Percentiles rank a stretch among this genome's conserved stretches.
Conservation (phyloP, 53 echinoderm and acorn worm species). For the Antedon mediterranea region DNA sequence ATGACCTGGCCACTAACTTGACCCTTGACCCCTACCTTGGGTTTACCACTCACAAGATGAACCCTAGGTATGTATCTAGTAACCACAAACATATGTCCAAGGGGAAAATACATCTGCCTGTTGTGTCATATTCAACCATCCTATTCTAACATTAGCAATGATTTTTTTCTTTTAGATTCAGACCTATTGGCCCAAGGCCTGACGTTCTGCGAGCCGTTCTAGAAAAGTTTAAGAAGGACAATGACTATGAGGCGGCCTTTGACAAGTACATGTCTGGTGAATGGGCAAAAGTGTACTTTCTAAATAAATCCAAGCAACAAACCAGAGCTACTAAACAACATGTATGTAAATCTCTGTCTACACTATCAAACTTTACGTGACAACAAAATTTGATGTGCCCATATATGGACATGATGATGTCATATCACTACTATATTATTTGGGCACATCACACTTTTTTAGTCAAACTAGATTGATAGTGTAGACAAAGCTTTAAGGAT, state of each 20-base stretch:
- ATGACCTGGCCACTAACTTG: constrained; percentile 83
- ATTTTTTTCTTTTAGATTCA: constrained; percentile 38
- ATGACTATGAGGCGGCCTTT: constrained; percentile 57
- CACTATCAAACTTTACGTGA: too few relatives aligned
- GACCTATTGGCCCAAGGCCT: constrained; percentile 62
- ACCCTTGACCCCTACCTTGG: constrained; percentile 71
- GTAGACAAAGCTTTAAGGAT: too few relatives aligned
- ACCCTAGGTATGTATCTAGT: constrained; percentile 62
- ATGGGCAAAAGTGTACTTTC: constrained; percentile 63
- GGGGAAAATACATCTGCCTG: too few relatives aligned
- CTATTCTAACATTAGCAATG: too few relatives aligned
- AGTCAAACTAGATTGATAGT: too few relatives aligned
- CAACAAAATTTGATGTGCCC: too few relatives aligned
- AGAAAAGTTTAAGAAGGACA: constrained; percentile 48
- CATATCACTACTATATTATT: too few relatives aligned
- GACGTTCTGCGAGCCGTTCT: constrained; percentile 50
- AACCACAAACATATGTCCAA: too few relatives aligned
- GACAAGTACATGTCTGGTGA: constrained; percentile 59
- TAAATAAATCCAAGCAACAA: constrained; percentile 80
- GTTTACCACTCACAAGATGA: constrained; percentile 95
- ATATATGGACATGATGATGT: too few relatives aligned
- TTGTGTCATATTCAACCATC: not conserved
- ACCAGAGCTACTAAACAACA: constrained; percentile 60
- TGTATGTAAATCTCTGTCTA: too few relatives aligned
- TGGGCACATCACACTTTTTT: too few relatives aligned